These are phyloP conservation scores for Hirundo rustica DNA, from an alignment of 2,797 vertebrate species.

Conservation along the genomic window DNA sequence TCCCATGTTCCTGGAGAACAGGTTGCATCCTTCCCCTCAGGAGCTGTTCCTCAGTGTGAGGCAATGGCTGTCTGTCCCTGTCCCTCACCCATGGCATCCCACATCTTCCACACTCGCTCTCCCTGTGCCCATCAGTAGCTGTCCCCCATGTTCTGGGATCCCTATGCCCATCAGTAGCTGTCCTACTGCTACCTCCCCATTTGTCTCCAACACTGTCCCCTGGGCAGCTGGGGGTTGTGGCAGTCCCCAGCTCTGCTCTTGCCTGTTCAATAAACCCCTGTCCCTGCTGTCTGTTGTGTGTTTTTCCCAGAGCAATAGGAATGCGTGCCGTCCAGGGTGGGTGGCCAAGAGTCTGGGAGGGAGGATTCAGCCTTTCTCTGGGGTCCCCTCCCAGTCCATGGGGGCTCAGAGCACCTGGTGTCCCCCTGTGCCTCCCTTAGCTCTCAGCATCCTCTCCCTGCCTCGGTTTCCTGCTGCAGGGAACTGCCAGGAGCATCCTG, in stretches of 20 bases:
- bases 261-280: slow-evolving; percentile 26
- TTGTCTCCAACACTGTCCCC: background rate
- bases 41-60: background rate
- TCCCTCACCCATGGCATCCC: background rate
- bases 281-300: background rate
- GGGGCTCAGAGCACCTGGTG: background rate
- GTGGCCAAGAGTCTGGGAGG: background rate
- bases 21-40: background rate
- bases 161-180: background rate
- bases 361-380: background rate
- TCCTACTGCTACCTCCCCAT: background rate
- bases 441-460: background rate
- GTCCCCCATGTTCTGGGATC: background rate
- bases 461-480: background rate
- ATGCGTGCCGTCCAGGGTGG: background rate
- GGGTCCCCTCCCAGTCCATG: background rate
- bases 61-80: background rate
- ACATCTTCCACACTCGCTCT: background rate
- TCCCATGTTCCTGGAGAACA: background rate
- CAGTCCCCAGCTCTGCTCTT: background rate
- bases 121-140: background rate
- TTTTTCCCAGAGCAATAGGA: background rate
- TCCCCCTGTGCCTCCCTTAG: rapidly evolving
- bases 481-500: background rate
- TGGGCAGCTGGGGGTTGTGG: rapidly evolving